A percentile compares a stretch with the other conserved stretches of the same genome.
phyloP scores from a whole-genome alignment of 2,888 invertebrate genomes.

The Marronus borbonicus region DNA sequence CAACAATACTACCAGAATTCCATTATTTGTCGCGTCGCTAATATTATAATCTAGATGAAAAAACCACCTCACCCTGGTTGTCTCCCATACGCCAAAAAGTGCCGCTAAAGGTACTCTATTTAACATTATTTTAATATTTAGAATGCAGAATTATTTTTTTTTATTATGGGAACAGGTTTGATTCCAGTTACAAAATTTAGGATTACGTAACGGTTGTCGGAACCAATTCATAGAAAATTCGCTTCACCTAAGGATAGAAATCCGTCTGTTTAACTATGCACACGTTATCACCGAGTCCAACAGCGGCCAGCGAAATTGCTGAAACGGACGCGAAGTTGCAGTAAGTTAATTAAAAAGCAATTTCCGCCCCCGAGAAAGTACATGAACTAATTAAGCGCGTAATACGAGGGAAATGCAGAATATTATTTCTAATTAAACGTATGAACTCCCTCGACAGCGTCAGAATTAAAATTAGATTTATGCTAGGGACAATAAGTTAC shows the following conservation, averaged over 20 bases:
- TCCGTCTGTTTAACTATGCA: constrained; percentile 2
- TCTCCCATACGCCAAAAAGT: no score
- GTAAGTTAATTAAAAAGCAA: constrained; percentile 51
- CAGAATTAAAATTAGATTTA: background rate
- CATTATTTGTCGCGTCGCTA: no score
- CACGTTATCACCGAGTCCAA: background rate
- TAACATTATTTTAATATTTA: no score
- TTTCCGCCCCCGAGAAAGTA: constrained; percentile 43
- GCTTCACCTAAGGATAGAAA: background rate
- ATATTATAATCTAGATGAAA: no score
- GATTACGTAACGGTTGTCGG: background rate
- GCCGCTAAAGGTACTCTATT: no score
- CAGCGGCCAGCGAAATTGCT: constrained; percentile 7
- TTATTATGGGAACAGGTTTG: no score
- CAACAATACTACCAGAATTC: no score
- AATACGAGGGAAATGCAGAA: constrained; percentile 40
- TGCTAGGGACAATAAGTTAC: background rate
- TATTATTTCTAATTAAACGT: constrained; percentile 44
- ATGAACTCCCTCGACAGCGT: background rate
- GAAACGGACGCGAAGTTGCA: constrained; percentile 17
- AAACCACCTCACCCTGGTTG: no score
- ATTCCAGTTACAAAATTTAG: no score
- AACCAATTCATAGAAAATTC: constrained; percentile 14
- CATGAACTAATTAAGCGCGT: constrained; percentile 42
- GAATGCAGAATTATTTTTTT: no score